These are phyloP conservation scores for Sepioteuthis lessoniana DNA, from an alignment of 2,888 invertebrate genomes.

Conservation along the genomic window DNA sequence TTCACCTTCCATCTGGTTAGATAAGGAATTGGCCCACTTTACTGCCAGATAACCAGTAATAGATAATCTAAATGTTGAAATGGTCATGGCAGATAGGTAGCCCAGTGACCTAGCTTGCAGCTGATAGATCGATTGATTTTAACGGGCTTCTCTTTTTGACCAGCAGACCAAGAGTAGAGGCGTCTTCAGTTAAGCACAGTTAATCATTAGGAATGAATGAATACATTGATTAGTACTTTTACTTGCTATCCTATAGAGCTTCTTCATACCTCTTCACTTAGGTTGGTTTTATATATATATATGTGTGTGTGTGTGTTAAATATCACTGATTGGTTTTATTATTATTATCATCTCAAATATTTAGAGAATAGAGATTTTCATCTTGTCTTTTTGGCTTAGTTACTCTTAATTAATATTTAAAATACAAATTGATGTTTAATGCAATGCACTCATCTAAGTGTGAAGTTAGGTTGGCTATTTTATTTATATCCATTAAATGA, in stretches of 20 bases:
- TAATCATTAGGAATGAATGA: constrained; percentile 33
- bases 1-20: constrained; percentile 1
- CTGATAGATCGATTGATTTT: constrained; percentile 33
- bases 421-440: not conserved
- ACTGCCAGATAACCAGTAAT: constrained; percentile 9
- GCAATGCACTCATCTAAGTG: not conserved
- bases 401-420: not conserved
- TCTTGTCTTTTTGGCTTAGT: not conserved
- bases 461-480: not conserved
- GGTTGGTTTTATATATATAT: too few relatives aligned
- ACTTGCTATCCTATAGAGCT: not conserved
- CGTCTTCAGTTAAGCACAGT: constrained; percentile 12
- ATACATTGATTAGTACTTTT: not conserved
- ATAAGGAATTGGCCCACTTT: constrained; percentile 1
- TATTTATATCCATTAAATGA: not conserved
- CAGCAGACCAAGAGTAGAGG: not conserved
- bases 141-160: constrained; percentile 18
- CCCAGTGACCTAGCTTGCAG: constrained; percentile 23
- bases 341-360: not conserved
- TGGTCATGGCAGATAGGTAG: constrained; percentile 14
- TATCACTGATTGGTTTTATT: not conserved
- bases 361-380: not conserved
- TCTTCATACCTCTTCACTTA: not conserved
- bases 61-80: constrained; percentile 16
- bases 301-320: not conserved